Evolutionary conservation across 2,113 vertebrate species (phyloP), one percentile per base, ranked within the genome.

Genomic region (Delphinus delphis): DNA sequence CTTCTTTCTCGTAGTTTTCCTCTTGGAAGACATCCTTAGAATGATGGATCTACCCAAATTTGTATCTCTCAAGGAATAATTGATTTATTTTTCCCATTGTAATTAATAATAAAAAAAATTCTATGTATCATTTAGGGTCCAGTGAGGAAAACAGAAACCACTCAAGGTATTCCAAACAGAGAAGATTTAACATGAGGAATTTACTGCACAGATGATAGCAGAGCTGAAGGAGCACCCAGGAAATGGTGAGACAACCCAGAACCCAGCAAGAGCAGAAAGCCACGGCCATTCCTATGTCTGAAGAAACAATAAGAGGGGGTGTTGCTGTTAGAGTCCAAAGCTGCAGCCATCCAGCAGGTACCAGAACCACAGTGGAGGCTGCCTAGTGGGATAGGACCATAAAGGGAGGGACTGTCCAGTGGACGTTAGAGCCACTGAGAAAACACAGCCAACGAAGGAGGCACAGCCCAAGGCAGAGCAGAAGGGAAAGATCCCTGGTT

Each of bases 1-100:
- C 36, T 63, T 77, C 13, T 86, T 90, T 95, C 67, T 50, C n/a
- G 41, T n/a, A 65, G 90, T 83, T 94, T 96, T 68, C 62, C 70
- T 83, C 25, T 92, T 86, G 53, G 53, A 77, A 65, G 26, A n/a
- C 80, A 82, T 31, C 21, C 68, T 97, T 68, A 80, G 26, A 87
- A 68, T 38, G 21, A 79, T 58, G 14, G 1, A 63, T 80, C 60
- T 65, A 67, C 6, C 53, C 31, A 94, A 80, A 88, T 55, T n/a
- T 93, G 2, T 68, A 38, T 90, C 47, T 83, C 47, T 94, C 2
- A 31, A 68, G 60, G 81, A 96, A 84, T 55, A 93, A 41, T 0
- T 44, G 8, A 70, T 63, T 62, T 68, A 50, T 36, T 92, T 88
- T 91, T 38, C 10, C 33, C 38, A 92, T 6, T 67, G 9, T 70